These are phyloP conservation scores for Paraplagusia blochii DNA, from an alignment of 2,113 vertebrate species.

Conservation along the genomic window DNA sequence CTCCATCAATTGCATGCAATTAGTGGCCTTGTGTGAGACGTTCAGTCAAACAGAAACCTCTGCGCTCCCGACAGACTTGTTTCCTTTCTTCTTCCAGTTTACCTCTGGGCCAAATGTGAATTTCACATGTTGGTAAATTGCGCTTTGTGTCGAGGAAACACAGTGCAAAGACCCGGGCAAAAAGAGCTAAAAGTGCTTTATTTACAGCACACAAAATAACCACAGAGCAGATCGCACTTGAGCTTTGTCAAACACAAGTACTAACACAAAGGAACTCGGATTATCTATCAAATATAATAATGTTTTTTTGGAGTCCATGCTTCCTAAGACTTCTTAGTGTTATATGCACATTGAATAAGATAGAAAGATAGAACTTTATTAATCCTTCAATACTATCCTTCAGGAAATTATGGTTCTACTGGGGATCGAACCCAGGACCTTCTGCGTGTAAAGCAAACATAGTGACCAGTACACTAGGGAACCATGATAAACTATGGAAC, in stretches of 20 bases:
- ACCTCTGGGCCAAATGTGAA: constrained; percentile 29
- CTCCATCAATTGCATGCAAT: constrained; percentile 57
- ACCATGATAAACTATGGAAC: no score
- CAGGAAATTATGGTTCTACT: constrained; percentile 87
- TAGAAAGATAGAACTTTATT: no score
- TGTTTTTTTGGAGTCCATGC: background rate
- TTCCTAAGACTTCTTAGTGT: no score
- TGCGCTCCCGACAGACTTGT: constrained; percentile 16
- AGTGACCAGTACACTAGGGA: no score
- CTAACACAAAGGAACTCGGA: background rate
- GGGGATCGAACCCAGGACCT: no score
- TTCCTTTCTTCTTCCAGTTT: constrained; percentile 19
- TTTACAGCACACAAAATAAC: constrained; percentile 36
- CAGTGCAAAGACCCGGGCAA: constrained; percentile 2
- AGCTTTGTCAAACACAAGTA: constrained; percentile 13
- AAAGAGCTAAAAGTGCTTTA: constrained; percentile 19
- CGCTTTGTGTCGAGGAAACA: constrained; percentile 33
- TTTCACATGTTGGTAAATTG: constrained; percentile 53
- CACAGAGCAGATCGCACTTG: constrained; percentile 7
- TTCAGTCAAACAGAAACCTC: constrained; percentile 41
- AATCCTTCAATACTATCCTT: no score
- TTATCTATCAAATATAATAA: constrained; percentile 2
- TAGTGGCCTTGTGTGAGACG: constrained; percentile 22
- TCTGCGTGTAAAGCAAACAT: no score
- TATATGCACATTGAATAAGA: no score